Percentiles rank a stretch among this genome's conserved stretches.
phyloP scores from a whole-genome alignment of 2,113 vertebrate species.

The Alligator mississippiensis region DNA sequence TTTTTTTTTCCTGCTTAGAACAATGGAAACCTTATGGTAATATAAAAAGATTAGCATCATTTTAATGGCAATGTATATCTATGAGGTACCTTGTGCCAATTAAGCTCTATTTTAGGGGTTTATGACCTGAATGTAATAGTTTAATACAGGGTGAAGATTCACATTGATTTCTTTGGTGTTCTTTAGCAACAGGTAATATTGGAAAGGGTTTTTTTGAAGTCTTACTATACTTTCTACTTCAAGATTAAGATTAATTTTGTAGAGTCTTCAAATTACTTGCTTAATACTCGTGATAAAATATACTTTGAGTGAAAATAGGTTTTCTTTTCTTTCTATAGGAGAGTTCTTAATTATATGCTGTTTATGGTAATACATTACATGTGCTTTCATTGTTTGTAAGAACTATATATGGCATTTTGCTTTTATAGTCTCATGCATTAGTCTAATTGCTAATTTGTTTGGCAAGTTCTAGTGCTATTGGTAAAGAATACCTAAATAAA shows the following conservation, averaged over 20 bases:
- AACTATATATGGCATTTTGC: background rate
- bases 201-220: background rate
- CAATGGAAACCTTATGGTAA: background rate
- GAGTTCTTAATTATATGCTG: too few species aligned
- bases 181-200: background rate
- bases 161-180: background rate
- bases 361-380: too few species aligned
- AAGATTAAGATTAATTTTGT: background rate
- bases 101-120: too few species aligned
- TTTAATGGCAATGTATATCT: background rate
- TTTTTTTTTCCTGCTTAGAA: background rate
- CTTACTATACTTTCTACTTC: too few species aligned
- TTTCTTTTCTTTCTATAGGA: background rate
- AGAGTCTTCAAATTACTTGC: background rate
- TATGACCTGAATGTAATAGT: background rate
- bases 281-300: background rate
- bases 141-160: too few species aligned
- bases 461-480: background rate
- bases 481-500: background rate
- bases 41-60: background rate
- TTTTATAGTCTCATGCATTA: background rate
- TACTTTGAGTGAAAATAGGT: background rate
- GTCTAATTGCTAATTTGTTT: background rate
- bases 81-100: rapidly evolving
- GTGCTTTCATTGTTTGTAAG: background rate